Conservation (phyloP, 2,888 invertebrate genomes). For the Sepiola atlantica region DNA sequence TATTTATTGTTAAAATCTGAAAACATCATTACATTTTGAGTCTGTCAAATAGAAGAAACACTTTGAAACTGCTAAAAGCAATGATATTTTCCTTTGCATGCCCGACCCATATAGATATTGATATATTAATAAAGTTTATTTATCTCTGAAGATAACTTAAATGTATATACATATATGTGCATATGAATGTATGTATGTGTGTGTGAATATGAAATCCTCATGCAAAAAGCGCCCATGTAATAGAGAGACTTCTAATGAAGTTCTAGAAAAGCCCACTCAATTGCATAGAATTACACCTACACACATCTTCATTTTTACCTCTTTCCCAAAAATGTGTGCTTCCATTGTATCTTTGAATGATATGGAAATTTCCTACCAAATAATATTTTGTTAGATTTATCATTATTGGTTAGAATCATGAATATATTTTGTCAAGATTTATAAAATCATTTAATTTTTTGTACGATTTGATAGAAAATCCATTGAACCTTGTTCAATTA, state of each 20-base stretch:
- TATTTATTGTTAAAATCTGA: not conserved
- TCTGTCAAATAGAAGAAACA: not conserved
- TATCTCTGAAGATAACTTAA: no score
- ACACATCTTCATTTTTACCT: not conserved
- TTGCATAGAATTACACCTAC: slow-evolving; percentile 1
- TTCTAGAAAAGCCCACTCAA: not conserved
- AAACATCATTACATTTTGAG: not conserved
- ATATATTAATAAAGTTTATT: not conserved
- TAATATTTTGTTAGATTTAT: not conserved
- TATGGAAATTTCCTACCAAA: not conserved
- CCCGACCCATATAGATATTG: not conserved
- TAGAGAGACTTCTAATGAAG: not conserved
- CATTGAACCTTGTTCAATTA: not conserved
- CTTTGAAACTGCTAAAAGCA: not conserved
- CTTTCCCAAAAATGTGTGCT: not conserved
- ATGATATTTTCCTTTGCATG: not conserved
- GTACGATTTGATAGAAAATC: not conserved
- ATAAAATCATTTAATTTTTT: not conserved
- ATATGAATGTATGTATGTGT: not conserved
- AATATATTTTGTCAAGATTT: not conserved
- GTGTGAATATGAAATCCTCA: not conserved
- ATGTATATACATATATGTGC: not conserved
- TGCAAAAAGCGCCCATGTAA: not conserved
- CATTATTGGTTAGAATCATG: not conserved
- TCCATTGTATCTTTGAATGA: not conserved